Evolutionary conservation across 2,113 vertebrate species (phyloP), one percentile per base, ranked within the genome.

Genomic region (Ceratotherium simum): DNA sequence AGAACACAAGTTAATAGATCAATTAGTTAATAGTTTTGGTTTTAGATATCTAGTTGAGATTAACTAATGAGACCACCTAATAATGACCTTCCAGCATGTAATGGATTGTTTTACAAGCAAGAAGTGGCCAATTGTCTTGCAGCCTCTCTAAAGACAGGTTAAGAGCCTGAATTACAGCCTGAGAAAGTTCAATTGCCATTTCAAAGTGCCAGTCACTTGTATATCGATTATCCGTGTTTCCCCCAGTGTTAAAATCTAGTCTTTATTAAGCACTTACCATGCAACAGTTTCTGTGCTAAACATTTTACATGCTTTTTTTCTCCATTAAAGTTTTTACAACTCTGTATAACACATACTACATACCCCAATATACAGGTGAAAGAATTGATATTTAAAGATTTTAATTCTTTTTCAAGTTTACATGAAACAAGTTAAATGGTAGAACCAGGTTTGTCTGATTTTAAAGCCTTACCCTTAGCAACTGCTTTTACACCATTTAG

Each of bases 241-340:
- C 82, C 39, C 85, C 33, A 42, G 21, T 82, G 51, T 93, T 69
- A 56, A 84, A 69, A 39, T 39, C 16, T 78, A 33, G 20, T 80
- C 51, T 86, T 93, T 70, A 70, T 90, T 72, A 89, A 96, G 56
- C 36, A 96, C 33, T 86, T 78, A 91, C 27, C n/a, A 39, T 78
- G 17, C 25, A 58, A n/a, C 36, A n/a, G 31, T 16, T 64, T 90
- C 13, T 69, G 20, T 76, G 54, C 31, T 86, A 87, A 85, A 90
- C 11, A 70, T 64, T 51, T 82, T 36, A 62, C 18, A 13, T 46
- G 18, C 65, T 65, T 70, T 95, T 82, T 93, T 85, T 69, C 51
- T 81, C 21, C 46, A 79, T 42, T 73, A 86, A 72, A 79, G 90
- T 31, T 95, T 95, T 73, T 87, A 78, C 9, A 90, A 64, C 25